Percentiles rank a stretch among this genome's conserved stretches.
Evolutionary conservation across 2,113 vertebrate genomes (phyloP).

Genomic region (Centropristis striata): DNA sequence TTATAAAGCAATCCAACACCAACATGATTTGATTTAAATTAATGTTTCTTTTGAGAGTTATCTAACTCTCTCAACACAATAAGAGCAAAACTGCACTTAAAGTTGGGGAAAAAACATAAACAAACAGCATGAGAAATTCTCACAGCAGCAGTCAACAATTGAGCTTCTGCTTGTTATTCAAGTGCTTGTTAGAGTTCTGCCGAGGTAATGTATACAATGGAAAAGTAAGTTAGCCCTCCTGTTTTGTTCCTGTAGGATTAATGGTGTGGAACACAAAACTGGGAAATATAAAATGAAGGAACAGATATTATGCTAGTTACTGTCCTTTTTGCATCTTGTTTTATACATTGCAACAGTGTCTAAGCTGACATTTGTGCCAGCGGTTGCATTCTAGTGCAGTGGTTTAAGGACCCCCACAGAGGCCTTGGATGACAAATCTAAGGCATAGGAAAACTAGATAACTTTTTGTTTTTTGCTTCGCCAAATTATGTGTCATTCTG

Average conservation of each 20-base stretch:
- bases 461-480: too few relatives aligned
- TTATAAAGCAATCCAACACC: background rate
- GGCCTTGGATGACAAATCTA: too few relatives aligned
- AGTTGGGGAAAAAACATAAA: too few relatives aligned
- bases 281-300: constrained; percentile 11
- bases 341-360: background rate
- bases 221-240: background rate
- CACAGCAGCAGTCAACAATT: background rate
- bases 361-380: constrained; percentile 1
- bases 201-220: too few relatives aligned
- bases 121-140: background rate
- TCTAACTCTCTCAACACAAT: too few relatives aligned
- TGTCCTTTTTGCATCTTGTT: background rate
- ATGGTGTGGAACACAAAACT: background rate
- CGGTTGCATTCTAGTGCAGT: background rate
- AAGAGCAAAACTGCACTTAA: too few relatives aligned
- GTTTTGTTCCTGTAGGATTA: background rate
- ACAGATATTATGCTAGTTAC: background rate
- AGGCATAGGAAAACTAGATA: too few relatives aligned
- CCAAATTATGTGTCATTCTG: too few relatives aligned
- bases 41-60: background rate
- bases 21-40: background rate
- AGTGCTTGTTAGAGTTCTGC: too few relatives aligned
- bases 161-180: background rate
- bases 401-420: too few relatives aligned